These are phyloP conservation scores for Sympetrum striolatum DNA, from an alignment of 2,888 invertebrate genomes.

Conservation along the genomic window DNA sequence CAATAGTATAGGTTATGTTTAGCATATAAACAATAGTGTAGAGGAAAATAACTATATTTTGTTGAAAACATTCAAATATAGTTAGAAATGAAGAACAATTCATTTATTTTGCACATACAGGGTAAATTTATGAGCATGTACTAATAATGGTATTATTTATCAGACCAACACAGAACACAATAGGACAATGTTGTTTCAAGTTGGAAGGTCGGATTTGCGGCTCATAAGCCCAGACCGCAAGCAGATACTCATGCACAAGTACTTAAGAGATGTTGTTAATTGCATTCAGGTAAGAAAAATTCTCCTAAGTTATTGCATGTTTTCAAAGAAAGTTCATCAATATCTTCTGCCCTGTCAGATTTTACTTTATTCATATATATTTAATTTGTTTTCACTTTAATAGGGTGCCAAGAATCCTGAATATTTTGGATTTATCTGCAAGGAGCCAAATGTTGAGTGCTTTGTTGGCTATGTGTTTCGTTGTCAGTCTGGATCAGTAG, in stretches of 20 bases:
- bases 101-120: not conserved
- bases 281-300: constrained; percentile 71
- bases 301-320: constrained; percentile 40
- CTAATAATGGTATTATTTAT: not conserved
- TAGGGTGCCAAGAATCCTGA: constrained; percentile 81
- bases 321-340: not conserved
- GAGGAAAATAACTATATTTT: too few relatives aligned
- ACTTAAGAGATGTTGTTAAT: constrained; percentile 86
- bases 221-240: constrained; percentile 94
- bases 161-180: constrained; percentile 71
- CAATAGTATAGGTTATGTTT: too few relatives aligned
- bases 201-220: constrained; percentile 84
- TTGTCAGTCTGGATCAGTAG: constrained; percentile 85
- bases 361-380: not conserved
- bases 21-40: too few relatives aligned
- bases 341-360: not conserved
- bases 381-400: constrained; percentile 47
- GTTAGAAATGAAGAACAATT: not conserved
- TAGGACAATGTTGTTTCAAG: constrained; percentile 91
- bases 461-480: constrained; percentile 90
- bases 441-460: constrained; percentile 70
- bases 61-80: not conserved
- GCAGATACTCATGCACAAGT: constrained; percentile 84
- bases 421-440: constrained; percentile 92
- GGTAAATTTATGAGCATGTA: not conserved